Evolutionary conservation across 2,797 vertebrate genomes (phyloP).

Genomic region (Schizopygopsis pylzovi): DNA sequence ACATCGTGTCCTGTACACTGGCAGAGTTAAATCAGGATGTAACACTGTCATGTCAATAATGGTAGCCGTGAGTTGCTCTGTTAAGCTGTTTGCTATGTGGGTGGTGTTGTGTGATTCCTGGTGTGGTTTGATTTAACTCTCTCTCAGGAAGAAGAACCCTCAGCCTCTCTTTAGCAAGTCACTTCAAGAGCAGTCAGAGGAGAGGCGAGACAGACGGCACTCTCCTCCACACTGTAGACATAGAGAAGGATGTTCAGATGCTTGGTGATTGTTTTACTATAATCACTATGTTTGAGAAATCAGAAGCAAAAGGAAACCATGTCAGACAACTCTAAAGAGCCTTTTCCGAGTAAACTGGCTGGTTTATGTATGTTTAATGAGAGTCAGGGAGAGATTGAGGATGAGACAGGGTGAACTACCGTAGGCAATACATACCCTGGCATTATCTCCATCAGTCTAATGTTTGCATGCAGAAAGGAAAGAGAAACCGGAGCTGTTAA

Average conservation of each 20-base stretch:
- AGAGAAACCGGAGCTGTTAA: slow-evolving; percentile 73
- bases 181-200: slow-evolving; percentile 32
- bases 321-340: slow-evolving; percentile 10
- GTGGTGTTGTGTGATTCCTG: slow-evolving; percentile 44
- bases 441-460: slow-evolving; percentile 82
- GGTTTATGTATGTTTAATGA: slow-evolving; percentile 33
- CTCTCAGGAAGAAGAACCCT: slow-evolving; percentile 38
- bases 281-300: slow-evolving; percentile 36
- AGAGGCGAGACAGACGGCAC: slow-evolving; percentile 10
- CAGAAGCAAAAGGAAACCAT: slow-evolving; percentile 59
- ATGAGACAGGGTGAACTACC: slow-evolving; percentile 56
- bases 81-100: slow-evolving; percentile 75
- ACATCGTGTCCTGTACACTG: slow-evolving; percentile 60
- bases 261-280: slow-evolving; percentile 14
- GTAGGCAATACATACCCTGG: slow-evolving; percentile 81
- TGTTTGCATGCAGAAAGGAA: slow-evolving; percentile 73
- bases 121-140: slow-evolving; percentile 57
- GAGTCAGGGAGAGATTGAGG: slow-evolving; percentile 13
- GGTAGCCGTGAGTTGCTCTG: slow-evolving; percentile 79
- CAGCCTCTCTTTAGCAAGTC: slow-evolving; percentile 35
- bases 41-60: slow-evolving; percentile 72
- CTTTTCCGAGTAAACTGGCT: slow-evolving; percentile 28
- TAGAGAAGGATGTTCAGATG: background rate
- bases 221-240: slow-evolving; percentile 3
- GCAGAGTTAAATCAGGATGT: slow-evolving; percentile 79